phyloP scores from a whole-genome alignment of 53 echinoderm and acorn worm species.

The Luidia sarsii region DNA sequence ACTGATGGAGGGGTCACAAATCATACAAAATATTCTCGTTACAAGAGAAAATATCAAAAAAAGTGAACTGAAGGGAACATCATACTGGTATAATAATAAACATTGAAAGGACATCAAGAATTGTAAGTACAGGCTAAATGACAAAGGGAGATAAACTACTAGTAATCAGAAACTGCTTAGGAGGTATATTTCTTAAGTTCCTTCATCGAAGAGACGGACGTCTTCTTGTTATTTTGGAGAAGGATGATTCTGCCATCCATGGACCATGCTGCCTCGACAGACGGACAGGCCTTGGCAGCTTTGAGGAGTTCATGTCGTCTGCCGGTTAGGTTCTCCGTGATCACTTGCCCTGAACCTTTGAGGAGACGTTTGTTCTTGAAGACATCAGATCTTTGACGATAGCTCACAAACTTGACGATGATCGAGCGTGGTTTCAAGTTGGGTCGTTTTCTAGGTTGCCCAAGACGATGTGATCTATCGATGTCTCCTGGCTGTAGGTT shows the following conservation, averaged over 20 bases:
- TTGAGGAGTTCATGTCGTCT: not conserved
- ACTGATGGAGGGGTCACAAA: not conserved
- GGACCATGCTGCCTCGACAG: not conserved
- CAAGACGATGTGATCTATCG: no score
- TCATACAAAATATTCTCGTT: no score
- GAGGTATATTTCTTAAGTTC: no score
- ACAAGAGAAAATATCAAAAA: no score
- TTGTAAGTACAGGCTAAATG: no score
- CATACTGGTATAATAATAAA: no score
- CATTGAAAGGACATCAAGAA: no score
- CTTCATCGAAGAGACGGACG: no score
- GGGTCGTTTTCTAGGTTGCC: not conserved
- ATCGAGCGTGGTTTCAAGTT: slow-evolving; percentile 6
- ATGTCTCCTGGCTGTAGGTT: no score
- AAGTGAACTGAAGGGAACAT: no score
- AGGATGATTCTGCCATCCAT: not conserved
- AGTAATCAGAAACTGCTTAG: no score
- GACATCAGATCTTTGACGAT: not conserved
- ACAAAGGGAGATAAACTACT: no score
- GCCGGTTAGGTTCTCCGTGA: slow-evolving; percentile 1
- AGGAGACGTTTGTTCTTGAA: slow-evolving; percentile 5
- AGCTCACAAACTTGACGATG: slow-evolving; percentile 22
- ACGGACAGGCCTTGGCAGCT: not conserved
- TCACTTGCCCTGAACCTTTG: not conserved
- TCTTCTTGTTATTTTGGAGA: not conserved